Evolutionary conservation across 2,113 vertebrate genomes (phyloP), one percentile per base, ranked within the genome.

Genomic region (Coptodon rendalli): DNA sequence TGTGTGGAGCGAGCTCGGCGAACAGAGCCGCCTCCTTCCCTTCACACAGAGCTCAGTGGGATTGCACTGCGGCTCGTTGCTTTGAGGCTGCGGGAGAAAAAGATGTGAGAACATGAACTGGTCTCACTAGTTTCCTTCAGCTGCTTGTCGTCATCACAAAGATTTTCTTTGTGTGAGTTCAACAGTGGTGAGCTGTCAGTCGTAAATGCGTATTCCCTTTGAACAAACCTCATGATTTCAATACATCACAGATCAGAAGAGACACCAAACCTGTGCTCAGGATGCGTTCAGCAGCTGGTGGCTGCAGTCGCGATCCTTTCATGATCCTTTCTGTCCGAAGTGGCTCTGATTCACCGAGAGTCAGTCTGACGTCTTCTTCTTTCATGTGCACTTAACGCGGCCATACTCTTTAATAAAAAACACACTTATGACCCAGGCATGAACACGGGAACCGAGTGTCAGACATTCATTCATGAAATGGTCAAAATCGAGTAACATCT

Each of bases 31-130:
- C 68, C 68, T 73, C 68, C n/a, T 73, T 73, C 68, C 38, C 40
- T 9, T 73, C 68, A 45, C 22, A 3, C 24, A 11, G 14, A 11
- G 40, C 38, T 73, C 68, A 5, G 12, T 48, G 9, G 24, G 40
- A 17, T 7, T 45, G 22, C 1, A 0, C 40, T 73, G 40, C 1
- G 1, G 40, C 14, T 45, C 40, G 14, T 2, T 45, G 40, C 68
- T 73, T 29, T 45, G 5, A 16, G 40, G 38, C 68, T 17, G 22
- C 6, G 3, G 0, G 0, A 71, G 22, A 45, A 73, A 45, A 7
- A 45, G 68, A 73, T 3, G 9, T 10, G 40, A 73, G 68, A 16
- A 76, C 40, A 19, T 5, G 24, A 76, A 76, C 24, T 29, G 40
- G 40, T 76, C 68, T 48, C 22, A 48, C 68, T 17, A 40, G 68